Evolutionary conservation across 2,797 vertebrate genomes (phyloP).

Genomic region (Paratrypauchen microcephalus): DNA sequence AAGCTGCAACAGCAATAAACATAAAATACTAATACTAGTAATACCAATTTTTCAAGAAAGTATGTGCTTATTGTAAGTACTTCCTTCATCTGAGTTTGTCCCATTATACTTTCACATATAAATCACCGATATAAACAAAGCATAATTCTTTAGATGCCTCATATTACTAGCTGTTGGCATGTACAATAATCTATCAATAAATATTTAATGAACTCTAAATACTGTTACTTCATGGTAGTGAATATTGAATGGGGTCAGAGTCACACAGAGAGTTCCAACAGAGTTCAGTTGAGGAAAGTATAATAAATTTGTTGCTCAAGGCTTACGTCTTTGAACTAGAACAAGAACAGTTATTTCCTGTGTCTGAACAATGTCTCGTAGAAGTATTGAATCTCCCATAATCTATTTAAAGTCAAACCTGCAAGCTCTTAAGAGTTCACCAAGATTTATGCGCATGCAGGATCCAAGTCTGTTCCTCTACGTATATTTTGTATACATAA

Average conservation of each 20-base stretch:
- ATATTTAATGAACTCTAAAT: conserved; percentile 1
- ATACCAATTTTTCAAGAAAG: too few species aligned
- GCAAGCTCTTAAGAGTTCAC: not conserved
- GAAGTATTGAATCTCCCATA: conserved; percentile 3
- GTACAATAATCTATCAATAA: not conserved
- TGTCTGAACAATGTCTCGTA: conserved; percentile 10
- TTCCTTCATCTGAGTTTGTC: not conserved
- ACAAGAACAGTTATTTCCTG: conserved; percentile 9
- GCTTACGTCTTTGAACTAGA: not conserved
- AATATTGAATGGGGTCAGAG: not conserved
- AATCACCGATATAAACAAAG: not conserved
- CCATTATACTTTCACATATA: not conserved
- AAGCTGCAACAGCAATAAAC: too few species aligned
- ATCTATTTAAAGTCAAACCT: conserved; percentile 3
- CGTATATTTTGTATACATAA: conserved; percentile 4
- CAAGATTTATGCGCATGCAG: not conserved
- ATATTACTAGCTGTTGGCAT: not conserved
- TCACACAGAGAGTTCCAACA: not conserved
- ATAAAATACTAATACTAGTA: too few species aligned
- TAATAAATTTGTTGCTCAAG: not conserved
- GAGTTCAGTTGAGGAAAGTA: not conserved
- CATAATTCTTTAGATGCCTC: not conserved
- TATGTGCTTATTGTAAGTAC: not conserved
- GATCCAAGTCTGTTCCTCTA: not conserved
- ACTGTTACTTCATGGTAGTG: not conserved